Conservation (phyloP, 2,113 vertebrate species). For the Trinectes maculatus region DNA sequence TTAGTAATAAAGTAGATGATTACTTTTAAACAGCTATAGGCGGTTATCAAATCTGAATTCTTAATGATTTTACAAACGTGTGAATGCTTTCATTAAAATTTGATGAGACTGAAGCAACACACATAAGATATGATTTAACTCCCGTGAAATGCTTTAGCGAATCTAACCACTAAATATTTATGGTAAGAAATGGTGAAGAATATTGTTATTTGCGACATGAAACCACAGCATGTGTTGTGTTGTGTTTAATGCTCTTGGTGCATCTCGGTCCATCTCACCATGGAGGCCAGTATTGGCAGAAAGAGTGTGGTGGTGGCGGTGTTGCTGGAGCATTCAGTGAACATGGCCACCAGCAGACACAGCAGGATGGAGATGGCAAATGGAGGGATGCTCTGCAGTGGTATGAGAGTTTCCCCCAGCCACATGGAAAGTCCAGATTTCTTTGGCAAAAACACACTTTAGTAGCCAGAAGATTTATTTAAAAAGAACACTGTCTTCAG, state of each 20-base stretch:
- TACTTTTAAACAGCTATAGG: too few relatives aligned
- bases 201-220: too few relatives aligned
- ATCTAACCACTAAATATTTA: too few relatives aligned
- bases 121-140: too few relatives aligned
- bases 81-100: too few relatives aligned
- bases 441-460: slow-evolving; percentile 63
- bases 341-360: slow-evolving; percentile 82
- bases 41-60: too few relatives aligned
- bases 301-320: slow-evolving; percentile 91
- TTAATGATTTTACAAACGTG: too few relatives aligned
- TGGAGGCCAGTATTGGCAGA: slow-evolving; percentile 90
- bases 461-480: background rate
- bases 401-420: slow-evolving; percentile 83
- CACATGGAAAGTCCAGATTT: slow-evolving; percentile 83
- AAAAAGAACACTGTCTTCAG: background rate
- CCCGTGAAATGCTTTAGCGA: too few relatives aligned
- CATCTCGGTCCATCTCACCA: slow-evolving; percentile 80
- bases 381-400: slow-evolving; percentile 80
- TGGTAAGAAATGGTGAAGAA: too few relatives aligned
- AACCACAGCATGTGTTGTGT: background rate
- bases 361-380: slow-evolving; percentile 82
- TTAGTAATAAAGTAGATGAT: too few relatives aligned
- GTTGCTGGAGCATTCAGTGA: slow-evolving; percentile 92
- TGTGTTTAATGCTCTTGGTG: background rate
- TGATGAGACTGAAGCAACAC: too few relatives aligned